Evolutionary conservation across 2,797 vertebrate species (phyloP), one percentile per base, ranked within the genome.

Genomic region (Nyctibius grandis): DNA sequence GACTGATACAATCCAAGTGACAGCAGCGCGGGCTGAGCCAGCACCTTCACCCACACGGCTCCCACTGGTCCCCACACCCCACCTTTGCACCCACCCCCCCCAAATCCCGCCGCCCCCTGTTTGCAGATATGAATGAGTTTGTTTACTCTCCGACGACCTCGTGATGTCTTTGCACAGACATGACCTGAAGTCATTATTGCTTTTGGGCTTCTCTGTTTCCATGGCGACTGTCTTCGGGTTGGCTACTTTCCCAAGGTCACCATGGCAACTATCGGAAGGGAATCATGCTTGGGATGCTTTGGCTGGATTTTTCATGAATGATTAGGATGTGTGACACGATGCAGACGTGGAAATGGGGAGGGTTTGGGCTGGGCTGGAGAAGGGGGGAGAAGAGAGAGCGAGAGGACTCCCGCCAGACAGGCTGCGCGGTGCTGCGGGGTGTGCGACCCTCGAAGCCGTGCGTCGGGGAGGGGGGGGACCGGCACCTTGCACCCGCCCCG

Each of bases 221-320:
- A 98, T 98, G 97, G 95, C 15, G 67, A 98, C 98, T 93, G 94
- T 96, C 94, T 98, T 85, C 26, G 97, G 98, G 98, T 96, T 98
- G 98, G 98, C 98, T 97, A 97, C 92, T 70, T 97, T 98, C 98
- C 98, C 98, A 98, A 97, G 98, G 98, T 98, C 98, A 95, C 97
- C 98, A 98, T 98, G 97, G 98, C 96, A 98, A 98, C 98, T 98
- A 98, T 98, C 97, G 85, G 97, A 98, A 98, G 97, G 97, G 98
- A 98, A 97, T 98, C 97, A 97, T 98, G 98, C 97, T 98, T 97
- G 96, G 97, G 97, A 98, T 98, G 98, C 98, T 97, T 98, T 97
- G 96, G 97, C 98, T 98, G 97, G 97, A 96, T 97, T 98, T 98
- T 98, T 97, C 96, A 97, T 98, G 97, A 98, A 98, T 98, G 98